Evolutionary conservation across 1,140 invertebrate species (phyloP), one percentile per base, ranked within the genome.

Genomic region (Bombus vancouverensis): DNA sequence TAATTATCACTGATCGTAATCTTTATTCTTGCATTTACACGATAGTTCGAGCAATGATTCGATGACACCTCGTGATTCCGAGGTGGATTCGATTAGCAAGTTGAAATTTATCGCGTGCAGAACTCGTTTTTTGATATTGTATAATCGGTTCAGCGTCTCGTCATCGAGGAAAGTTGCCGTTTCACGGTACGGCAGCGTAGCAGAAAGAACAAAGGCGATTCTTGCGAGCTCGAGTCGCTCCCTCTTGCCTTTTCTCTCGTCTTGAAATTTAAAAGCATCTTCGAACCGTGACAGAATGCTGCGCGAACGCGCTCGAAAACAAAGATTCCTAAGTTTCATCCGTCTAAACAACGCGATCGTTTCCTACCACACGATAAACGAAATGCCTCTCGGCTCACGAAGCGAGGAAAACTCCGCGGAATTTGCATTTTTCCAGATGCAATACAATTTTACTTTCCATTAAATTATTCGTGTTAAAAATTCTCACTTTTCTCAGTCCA

Each of bases 201-300:
- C 82, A 59, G 74, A 83, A 78, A 83, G 82, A 83, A 83, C 82
- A 83, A 83, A 83, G 82, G 82, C 44, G 72, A 28, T 59, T 57
- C 34, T 39, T n/a, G 47, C 62, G 12, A 42, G 18, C n/a, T 59
- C 25, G 57, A 28, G 25, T 15, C 37, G n/a, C 47, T 32, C 44
- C 47, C 81, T 75, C 72, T 66, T 68, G 34, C 57, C 53, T 83
- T 83, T 66, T 71, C 65, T 84, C 74, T 59, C 57, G 44, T 77
- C 39, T 34, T 47, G 59, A 84, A 84, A 84, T 79, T 84, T 79
- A 84, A 62, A 84, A 59, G 76, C 53, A 57, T 71, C 82, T 68
- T 39, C 75, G 82, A 44, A 83, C 82, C 82, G 82, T 83, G 75
- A 83, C 82, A 70, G 66, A 83, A 77, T 53, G 75, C 81, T 28